A percentile compares a stretch with the other conserved stretches of the same genome.
Evolutionary conservation across 1,140 invertebrate species (phyloP).

Genomic region (Neodiprion lecontei): DNA sequence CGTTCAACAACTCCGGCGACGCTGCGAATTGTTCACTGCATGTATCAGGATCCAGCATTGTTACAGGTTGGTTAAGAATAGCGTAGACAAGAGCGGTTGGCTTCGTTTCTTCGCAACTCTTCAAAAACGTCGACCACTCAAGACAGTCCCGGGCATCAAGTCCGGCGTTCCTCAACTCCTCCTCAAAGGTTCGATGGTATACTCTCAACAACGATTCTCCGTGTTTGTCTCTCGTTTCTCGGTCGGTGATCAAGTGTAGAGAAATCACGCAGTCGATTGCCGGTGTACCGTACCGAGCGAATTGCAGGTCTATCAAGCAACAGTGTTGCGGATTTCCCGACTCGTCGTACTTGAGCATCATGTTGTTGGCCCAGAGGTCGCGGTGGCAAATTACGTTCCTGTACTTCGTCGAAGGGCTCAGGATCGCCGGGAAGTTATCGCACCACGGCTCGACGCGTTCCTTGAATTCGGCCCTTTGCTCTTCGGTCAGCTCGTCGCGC

Average conservation of each 20-base stretch:
- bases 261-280: constrained; percentile 62
- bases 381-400: constrained; percentile 68
- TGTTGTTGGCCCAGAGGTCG: constrained; percentile 72
- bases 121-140: constrained; percentile 41
- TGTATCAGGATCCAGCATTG: constrained; percentile 38
- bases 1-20: constrained; percentile 33
- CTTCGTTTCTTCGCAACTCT: constrained; percentile 29
- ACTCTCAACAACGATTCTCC: constrained; percentile 32
- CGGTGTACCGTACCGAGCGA: constrained; percentile 64
- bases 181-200: constrained; percentile 37
- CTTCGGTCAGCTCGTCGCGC: constrained; percentile 24
- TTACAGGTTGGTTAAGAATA: constrained; percentile 41
- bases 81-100: constrained; percentile 38
- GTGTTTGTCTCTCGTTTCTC: constrained; percentile 34
- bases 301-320: constrained; percentile 70
- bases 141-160: constrained; percentile 29
- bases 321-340: constrained; percentile 53
- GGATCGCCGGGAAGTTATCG: constrained; percentile 41
- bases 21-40: constrained; percentile 42
- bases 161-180: constrained; percentile 25
- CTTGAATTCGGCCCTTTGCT: constrained; percentile 29
- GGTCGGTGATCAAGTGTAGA: constrained; percentile 45
- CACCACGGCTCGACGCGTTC: constrained; percentile 30
- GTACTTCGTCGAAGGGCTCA: constrained; percentile 59
- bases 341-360: constrained; percentile 66